Evolutionary conservation across 2,888 invertebrate species (phyloP), one percentile per base, ranked within the genome.

Genomic region (Arge pagana): DNA sequence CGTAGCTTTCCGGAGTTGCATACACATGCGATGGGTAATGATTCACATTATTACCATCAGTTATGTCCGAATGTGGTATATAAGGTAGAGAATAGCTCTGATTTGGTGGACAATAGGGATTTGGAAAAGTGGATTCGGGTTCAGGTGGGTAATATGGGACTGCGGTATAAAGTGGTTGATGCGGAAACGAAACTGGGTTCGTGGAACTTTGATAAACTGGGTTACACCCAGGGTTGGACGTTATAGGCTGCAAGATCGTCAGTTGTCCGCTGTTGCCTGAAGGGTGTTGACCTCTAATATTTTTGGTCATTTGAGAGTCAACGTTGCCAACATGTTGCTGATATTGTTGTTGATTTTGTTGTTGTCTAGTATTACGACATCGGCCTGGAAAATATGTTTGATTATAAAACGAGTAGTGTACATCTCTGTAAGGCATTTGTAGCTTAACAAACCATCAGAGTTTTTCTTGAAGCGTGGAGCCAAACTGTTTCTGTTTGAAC

Each of bases 391-490:
- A 45, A 26, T 26, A 26, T 3, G n/a, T 26, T 26, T 10, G 8
- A 3, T 26, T 26, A 26, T n/a, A 26, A 26, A 26, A 26, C 28
- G 10, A 3, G n/a, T 10, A n/a, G 2, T 26, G n/a, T 3, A 26
- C n/a, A 26, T 26, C n/a, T 3, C 28, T 3, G n/a, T 26, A n/a
- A 3, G n/a, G 4, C n/a, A n/a, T n/a, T n/a, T n/a, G n/a, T n/a
- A n/a, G n/a, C n/a, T 48, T 18, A 15, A 54, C 60, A 48, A 60
- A 67, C 67, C 62, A 8, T 64, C 64, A 11, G 53, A 53, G 52
- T 58, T 64, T 52, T 57, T 68, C 26, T 66, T 68, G 49, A 66
- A 69, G 45, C 70, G 57, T 3, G 67, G 62, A 26, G 65, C 65
- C 26, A 62, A 24, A 13, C 58, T 52, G 11, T 62, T 68, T 39